Conservation (phyloP, 2,113 vertebrate species). For the Helogale parvula region DNA sequence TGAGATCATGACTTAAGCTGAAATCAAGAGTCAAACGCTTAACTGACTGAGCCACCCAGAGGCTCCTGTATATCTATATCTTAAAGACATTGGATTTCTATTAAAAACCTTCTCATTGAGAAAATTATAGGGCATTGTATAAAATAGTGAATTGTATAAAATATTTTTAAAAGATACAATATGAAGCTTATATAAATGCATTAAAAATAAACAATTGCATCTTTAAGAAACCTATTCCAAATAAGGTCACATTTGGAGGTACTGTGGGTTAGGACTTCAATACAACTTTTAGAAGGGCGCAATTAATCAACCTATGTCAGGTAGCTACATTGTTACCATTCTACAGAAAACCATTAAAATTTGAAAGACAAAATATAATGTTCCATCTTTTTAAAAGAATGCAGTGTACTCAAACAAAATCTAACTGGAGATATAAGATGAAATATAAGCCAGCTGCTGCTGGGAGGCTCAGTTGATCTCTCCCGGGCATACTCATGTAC, state of each 20-base stretch:
- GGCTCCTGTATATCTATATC: not conserved
- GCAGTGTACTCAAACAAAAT: not conserved
- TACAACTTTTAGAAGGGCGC: not conserved
- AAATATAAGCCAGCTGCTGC: not conserved
- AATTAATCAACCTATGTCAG: not conserved
- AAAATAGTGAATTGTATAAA: not conserved
- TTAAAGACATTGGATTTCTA: not conserved
- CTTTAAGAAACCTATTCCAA: not conserved
- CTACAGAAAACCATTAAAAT: not conserved
- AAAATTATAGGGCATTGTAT: not conserved
- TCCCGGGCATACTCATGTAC: accelerated
- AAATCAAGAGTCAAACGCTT: no score
- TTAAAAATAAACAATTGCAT: not conserved
- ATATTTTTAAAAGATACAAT: not conserved
- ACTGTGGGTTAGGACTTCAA: not conserved
- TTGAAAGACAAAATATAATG: not conserved
- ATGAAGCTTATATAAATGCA: not conserved
- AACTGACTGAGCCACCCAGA: no score
- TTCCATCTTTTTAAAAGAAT: not conserved
- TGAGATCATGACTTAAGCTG: no score
- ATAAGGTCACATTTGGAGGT: not conserved
- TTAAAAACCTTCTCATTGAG: not conserved
- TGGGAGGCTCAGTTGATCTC: not conserved
- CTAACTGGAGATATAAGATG: not conserved
- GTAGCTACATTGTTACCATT: not conserved